Evolutionary conservation across 2,888 invertebrate genomes (phyloP), one percentile per base, ranked within the genome.

Genomic region (Rhodophaea formosa): DNA sequence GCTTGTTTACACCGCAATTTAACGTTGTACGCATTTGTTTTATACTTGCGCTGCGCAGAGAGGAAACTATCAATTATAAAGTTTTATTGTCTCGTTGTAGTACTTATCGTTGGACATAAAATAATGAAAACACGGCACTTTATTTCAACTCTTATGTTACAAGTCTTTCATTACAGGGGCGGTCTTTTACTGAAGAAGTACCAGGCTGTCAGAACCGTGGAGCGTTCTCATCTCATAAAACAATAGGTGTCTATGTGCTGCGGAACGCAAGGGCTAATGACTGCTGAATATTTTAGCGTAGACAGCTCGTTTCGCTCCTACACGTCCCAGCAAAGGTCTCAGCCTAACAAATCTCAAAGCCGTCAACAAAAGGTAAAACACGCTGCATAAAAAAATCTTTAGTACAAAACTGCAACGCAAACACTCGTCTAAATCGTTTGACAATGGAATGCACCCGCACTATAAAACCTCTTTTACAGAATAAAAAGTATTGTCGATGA

Each of bases 221-320:
- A 65, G 65, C 70, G 70, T 45, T 57, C 43, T 23, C 52, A 49
- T 59, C 59, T 43, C 53, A n/a, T 30, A 52, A 56, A 67, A 78
- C 76, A 77, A 76, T 74, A 39, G 61, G 60, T 56, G 64, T 57
- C 64, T 68, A 68, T 69, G 66, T 66, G 65, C 60, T 47, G 64
- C 65, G 60, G 62, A 74, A 72, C 72, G 69, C 72, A 66, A 68
- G 69, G 71, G 60, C 81, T 86, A 86, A 86, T 84, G 85, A 77
- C 74, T 65, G 62, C 63, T 86, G 86, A 82, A 87, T 87, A 80
- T 82, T 86, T 85, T 75, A 84, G 65, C 67, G 61, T 57, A 63
- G 62, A 59, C 59, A 54, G 53, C 44, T 30, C 57, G 57, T 58
- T 59, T 62, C 52, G 60, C 58, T 57, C 59, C 47, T 29, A 30